A percentile compares a stretch with the other conserved stretches of the same genome.
phyloP scores from a whole-genome alignment of 2,113 vertebrate genomes.

The Mandrillus leucophaeus region DNA sequence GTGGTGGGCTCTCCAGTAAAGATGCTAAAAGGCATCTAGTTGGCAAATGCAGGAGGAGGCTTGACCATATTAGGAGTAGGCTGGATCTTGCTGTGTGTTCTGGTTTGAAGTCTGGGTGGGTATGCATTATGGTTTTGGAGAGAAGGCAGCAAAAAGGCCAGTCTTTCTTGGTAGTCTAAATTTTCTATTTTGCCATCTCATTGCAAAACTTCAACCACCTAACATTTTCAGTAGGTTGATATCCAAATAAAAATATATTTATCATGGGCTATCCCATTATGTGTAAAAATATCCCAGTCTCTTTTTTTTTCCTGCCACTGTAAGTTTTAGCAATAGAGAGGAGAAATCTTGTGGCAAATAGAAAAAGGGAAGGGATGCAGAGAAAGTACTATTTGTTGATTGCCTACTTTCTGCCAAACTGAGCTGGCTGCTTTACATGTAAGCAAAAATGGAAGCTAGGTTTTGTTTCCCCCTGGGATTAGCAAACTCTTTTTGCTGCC shows the following conservation, averaged over 20 bases:
- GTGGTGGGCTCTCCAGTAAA: background rate
- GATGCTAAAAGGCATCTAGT: background rate
- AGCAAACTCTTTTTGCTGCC: background rate
- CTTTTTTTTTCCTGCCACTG: background rate
- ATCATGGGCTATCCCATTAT: background rate
- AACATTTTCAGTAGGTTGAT: background rate
- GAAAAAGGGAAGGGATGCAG: background rate
- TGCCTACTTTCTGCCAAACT: background rate
- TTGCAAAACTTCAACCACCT: background rate
- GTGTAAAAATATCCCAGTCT: background rate
- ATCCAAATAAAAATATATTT: slow-evolving; percentile 42
- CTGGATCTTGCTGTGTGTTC: background rate
- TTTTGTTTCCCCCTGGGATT: background rate
- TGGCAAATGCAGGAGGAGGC: background rate
- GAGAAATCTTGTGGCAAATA: background rate
- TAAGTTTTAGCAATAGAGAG: slow-evolving; percentile 24
- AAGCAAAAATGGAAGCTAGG: background rate
- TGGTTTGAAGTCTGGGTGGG: background rate
- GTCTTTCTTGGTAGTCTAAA: background rate
- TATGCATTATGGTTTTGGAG: background rate
- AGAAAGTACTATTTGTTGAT: background rate
- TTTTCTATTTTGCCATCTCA: slow-evolving; percentile 39
- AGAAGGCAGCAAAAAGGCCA: background rate
- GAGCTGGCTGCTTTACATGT: background rate
- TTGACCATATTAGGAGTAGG: background rate